Conservation (phyloP, 1,140 invertebrate genomes). For the Tetramorium alpestre region DNA sequence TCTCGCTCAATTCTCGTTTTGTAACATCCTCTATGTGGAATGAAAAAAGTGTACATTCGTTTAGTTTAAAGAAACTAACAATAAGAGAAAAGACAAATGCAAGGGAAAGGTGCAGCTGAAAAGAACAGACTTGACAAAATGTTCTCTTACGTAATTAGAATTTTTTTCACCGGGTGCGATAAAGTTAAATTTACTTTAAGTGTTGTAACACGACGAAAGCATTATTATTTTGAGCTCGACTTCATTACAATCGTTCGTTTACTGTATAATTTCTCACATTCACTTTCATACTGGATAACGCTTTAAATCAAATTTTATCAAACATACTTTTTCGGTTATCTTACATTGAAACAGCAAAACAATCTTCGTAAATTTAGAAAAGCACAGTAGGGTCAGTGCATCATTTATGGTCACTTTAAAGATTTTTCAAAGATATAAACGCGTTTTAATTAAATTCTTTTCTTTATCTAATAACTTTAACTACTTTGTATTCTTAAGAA, state of each 20-base stretch:
- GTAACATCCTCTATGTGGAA: background rate
- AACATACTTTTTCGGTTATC: background rate
- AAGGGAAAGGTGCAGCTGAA: background rate
- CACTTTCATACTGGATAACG: background rate
- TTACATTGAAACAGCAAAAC: background rate
- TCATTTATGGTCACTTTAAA: too few species aligned
- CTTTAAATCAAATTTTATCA: background rate
- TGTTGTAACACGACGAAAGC: background rate
- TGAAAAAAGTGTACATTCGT: background rate
- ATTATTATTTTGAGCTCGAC: background rate
- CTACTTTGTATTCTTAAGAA: too few species aligned
- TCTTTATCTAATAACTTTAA: too few species aligned
- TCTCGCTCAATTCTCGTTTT: background rate
- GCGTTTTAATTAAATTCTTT: too few species aligned
- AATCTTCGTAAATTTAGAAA: background rate
- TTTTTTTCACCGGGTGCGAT: background rate
- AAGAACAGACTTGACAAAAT: slow-evolving; percentile 1
- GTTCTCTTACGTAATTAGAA: slow-evolving; percentile 27
- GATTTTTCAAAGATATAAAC: too few species aligned
- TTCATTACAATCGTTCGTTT: background rate
- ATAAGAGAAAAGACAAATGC: background rate
- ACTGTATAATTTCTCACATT: slow-evolving; percentile 5
- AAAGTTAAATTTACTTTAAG: background rate
- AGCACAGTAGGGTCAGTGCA: too few species aligned
- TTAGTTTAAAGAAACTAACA: background rate